Evolutionary conservation across 2,113 vertebrate species (phyloP).

Genomic region (Anarhynchus alexandrinus): DNA sequence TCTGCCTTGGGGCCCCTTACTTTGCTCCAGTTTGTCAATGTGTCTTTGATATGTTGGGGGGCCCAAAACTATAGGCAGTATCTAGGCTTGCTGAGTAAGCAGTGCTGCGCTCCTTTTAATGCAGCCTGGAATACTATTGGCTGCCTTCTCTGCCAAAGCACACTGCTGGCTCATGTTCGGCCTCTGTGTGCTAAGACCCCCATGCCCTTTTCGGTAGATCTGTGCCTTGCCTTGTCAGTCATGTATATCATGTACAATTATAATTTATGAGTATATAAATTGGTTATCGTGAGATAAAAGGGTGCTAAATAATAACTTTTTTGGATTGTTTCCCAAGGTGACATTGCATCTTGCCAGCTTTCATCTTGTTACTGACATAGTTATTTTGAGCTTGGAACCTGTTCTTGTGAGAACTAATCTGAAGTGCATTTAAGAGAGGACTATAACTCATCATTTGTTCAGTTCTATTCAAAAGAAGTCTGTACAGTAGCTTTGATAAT

Average conservation of each 20-base stretch:
- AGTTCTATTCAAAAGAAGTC: not conserved
- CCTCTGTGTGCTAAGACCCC: not conserved
- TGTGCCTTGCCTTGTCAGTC: not conserved
- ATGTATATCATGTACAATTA: not conserved
- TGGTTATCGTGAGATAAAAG: not conserved
- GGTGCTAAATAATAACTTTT: not conserved
- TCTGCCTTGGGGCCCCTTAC: rapidly evolving
- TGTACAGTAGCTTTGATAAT: not conserved
- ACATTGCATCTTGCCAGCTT: not conserved
- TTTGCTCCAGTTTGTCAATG: not conserved
- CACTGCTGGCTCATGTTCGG: not conserved
- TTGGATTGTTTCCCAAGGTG: not conserved
- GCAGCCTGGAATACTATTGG: not conserved
- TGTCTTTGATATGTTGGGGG: not conserved
- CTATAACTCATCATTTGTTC: not conserved
- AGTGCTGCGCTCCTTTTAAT: not conserved
- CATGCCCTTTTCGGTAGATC: not conserved
- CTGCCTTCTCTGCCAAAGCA: not conserved
- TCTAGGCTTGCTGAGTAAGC: not conserved
- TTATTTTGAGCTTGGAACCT: not conserved
- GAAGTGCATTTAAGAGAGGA: not conserved
- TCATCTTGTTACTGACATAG: not conserved
- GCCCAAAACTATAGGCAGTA: no score
- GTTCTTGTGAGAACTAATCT: not conserved
- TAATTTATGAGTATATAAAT: not conserved